Evolutionary conservation across 1,140 invertebrate genomes (phyloP).

Genomic region (Sweltsa coloradensis): DNA sequence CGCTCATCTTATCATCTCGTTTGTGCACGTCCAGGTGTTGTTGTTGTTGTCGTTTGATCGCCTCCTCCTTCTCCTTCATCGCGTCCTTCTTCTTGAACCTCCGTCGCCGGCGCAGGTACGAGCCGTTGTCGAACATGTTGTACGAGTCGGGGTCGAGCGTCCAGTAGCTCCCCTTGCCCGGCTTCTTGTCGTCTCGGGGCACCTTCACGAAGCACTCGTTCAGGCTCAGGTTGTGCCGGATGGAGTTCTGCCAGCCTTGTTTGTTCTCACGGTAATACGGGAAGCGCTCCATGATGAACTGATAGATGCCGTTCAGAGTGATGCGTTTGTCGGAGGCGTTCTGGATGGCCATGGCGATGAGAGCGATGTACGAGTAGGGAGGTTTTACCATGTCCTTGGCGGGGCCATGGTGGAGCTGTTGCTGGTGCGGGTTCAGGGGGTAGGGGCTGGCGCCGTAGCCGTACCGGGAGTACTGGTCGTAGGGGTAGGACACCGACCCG

Average conservation of each 20-base stretch:
- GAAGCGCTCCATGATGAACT: conserved; percentile 97
- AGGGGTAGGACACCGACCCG: conserved; percentile 37
- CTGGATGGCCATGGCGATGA: conserved; percentile 97
- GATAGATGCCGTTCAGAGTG: conserved; percentile 95
- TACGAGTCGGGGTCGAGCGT: conserved; percentile 91
- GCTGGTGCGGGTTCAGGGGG: conserved; percentile 43
- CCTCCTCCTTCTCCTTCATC: conserved; percentile 75
- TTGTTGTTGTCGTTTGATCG: conserved; percentile 58
- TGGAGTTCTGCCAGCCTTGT: conserved; percentile 92
- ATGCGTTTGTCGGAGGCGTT: conserved; percentile 86
- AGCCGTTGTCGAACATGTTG: conserved; percentile 98
- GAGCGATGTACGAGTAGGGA: conserved; percentile 94
- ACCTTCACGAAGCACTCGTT: conserved; percentile 99
- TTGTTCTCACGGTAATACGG: conserved; percentile 97
- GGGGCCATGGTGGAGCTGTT: conserved; percentile 50
- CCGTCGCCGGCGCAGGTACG: conserved; percentile 76
- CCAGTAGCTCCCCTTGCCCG: conserved; percentile 96
- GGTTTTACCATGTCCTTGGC: conserved; percentile 87
- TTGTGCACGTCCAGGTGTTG: conserved; percentile 7
- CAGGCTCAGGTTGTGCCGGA: conserved; percentile 90
- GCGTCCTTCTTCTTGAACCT: conserved; percentile 96
- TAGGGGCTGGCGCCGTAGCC: conserved; percentile 46
- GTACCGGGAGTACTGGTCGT: conserved; percentile 62
- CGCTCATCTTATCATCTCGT: neutral
- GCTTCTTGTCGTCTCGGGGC: conserved; percentile 81